Percentiles rank a stretch among this genome's conserved stretches.
phyloP scores from a whole-genome alignment of 2,888 invertebrate genomes.

The Amphiduros pacificus region DNA sequence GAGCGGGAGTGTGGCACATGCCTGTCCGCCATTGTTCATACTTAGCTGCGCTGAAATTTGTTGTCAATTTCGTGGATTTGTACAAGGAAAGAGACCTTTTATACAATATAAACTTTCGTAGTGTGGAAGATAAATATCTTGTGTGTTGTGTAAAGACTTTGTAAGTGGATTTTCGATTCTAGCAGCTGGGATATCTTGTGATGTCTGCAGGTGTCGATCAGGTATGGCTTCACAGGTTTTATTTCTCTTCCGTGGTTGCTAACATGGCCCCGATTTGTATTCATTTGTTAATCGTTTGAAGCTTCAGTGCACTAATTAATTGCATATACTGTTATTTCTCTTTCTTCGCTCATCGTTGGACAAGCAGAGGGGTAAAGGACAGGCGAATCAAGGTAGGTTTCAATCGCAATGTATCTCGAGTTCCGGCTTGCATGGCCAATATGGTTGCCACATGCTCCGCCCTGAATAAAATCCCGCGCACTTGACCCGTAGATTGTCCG shows the following conservation, averaged over 20 bases:
- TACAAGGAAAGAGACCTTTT: slow-evolving; percentile 12
- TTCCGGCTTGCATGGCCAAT: slow-evolving; percentile 1
- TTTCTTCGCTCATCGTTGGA: slow-evolving; percentile 36
- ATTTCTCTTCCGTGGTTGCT: neutral
- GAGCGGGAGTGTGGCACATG: slow-evolving; percentile 53
- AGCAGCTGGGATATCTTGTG: slow-evolving; percentile 33
- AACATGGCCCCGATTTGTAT: neutral
- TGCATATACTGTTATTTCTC: slow-evolving; percentile 10
- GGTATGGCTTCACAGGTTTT: slow-evolving; percentile 34
- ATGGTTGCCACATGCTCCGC: slow-evolving; percentile 17
- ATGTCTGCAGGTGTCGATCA: slow-evolving; percentile 57
- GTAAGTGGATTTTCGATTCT: slow-evolving; percentile 4
- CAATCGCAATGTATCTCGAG: too few relatives aligned
- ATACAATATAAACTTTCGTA: slow-evolving; percentile 1
- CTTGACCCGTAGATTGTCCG: too few relatives aligned
- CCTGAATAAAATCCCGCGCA: too few relatives aligned
- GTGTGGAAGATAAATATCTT: slow-evolving; percentile 10
- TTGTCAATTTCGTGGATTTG: slow-evolving; percentile 11
- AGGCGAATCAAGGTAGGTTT: slow-evolving; percentile 52
- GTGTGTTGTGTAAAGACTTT: slow-evolving; percentile 9
- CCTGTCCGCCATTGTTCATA: slow-evolving; percentile 50
- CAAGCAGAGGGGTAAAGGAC: slow-evolving; percentile 51
- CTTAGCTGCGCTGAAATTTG: slow-evolving; percentile 23
- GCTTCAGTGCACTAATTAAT: neutral
- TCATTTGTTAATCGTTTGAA: neutral